Conservation (phyloP, 2,888 invertebrate genomes). For the Campoplex nolae region DNA sequence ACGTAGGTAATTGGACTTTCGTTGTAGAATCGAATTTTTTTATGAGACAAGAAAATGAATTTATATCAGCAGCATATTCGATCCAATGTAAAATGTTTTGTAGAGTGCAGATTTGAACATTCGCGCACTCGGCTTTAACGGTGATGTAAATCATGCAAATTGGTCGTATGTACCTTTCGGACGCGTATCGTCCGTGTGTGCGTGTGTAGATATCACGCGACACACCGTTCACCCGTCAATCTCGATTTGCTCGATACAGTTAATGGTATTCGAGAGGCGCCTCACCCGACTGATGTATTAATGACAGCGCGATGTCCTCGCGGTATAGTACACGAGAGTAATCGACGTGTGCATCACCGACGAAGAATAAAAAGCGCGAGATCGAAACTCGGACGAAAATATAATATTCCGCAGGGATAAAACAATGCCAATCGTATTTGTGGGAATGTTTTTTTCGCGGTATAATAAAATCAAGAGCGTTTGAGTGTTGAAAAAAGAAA, state of each 20-base stretch:
- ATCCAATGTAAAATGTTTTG: not conserved
- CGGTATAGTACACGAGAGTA: not conserved
- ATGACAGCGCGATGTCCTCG: conserved; percentile 47
- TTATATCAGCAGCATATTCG: not conserved
- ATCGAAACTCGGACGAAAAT: not conserved
- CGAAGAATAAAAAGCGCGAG: conserved; percentile 30
- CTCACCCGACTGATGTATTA: conserved; percentile 59
- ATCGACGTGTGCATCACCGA: conserved; percentile 20
- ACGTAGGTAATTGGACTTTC: conserved; percentile 1
- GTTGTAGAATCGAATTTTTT: not conserved
- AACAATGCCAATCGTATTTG: not conserved
- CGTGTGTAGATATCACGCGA: conserved; percentile 41
- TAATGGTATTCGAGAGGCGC: conserved; percentile 52
- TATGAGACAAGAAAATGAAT: not conserved
- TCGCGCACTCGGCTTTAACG: conserved; percentile 16
- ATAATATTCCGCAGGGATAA: not conserved
- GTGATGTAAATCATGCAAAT: conserved; percentile 64
- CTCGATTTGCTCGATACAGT: conserved; percentile 22
- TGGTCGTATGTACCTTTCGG: conserved; percentile 48
- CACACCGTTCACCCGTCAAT: conserved; percentile 49
- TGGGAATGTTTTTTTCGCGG: not conserved
- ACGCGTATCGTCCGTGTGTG: conserved; percentile 18
- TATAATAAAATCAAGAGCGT: not conserved
- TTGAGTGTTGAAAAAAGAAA: conserved; percentile 14
- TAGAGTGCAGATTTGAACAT: not conserved